Evolutionary conservation across 2,888 invertebrate species (phyloP).

Genomic region (Hemistola chrysoprasaria): DNA sequence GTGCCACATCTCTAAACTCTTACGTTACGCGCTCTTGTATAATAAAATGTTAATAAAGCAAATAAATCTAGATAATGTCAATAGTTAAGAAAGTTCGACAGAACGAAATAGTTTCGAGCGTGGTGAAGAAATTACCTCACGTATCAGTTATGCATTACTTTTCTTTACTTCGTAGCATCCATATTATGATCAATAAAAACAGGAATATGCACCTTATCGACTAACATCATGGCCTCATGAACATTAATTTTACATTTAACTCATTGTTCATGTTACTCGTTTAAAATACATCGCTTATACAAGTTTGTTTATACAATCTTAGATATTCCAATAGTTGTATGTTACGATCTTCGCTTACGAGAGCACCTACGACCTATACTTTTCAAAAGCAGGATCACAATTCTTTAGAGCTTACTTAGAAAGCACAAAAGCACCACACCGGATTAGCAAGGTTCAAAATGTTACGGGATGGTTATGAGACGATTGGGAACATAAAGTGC

Average conservation of each 20-base stretch:
- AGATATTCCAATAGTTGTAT: slow-evolving; percentile 19
- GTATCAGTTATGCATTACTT: slow-evolving; percentile 57
- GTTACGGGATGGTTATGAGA: slow-evolving; percentile 20
- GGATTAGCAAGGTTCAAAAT: slow-evolving; percentile 30
- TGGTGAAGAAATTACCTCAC: slow-evolving; percentile 64
- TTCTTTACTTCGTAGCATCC: slow-evolving; percentile 36
- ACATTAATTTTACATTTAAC: slow-evolving; percentile 10
- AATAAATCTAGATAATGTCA: slow-evolving; percentile 79
- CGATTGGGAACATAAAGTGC: slow-evolving; percentile 33
- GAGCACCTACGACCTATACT: no score
- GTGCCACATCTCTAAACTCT: slow-evolving; percentile 36
- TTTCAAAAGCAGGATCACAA: no score
- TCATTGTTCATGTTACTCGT: slow-evolving; percentile 23
- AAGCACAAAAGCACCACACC: slow-evolving; percentile 16
- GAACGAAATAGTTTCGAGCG: slow-evolving; percentile 62
- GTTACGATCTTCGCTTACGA: slow-evolving; percentile 12
- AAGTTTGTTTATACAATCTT: slow-evolving; percentile 20
- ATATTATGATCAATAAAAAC: slow-evolving; percentile 10
- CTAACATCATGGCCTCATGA: slow-evolving; percentile 5
- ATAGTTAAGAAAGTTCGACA: slow-evolving; percentile 59
- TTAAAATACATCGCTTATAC: slow-evolving; percentile 21
- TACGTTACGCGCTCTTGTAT: slow-evolving; percentile 59
- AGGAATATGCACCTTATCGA: slow-evolving; percentile 33
- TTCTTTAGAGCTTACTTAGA: slow-evolving; percentile 7
- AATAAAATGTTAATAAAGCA: slow-evolving; percentile 77